phyloP scores from a whole-genome alignment of 92 coral and sea anemone species.

The Phymanthus crucifer region DNA sequence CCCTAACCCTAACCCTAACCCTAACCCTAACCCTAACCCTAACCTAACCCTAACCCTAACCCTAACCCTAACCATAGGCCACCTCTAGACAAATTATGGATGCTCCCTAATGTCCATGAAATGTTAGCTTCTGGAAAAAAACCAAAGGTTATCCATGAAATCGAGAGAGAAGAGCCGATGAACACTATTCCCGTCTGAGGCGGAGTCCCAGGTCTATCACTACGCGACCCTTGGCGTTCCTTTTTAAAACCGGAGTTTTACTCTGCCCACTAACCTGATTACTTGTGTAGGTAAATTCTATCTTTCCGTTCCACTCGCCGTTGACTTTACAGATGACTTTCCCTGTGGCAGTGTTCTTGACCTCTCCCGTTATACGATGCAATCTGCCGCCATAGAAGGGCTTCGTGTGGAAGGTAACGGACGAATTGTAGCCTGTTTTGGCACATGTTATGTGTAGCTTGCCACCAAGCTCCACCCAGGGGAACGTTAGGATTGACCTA shows the following conservation, averaged over 20 bases:
- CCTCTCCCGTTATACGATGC: slow-evolving; percentile 94
- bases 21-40: no score
- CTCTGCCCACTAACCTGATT: slow-evolving; percentile 67
- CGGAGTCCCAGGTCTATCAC: not conserved
- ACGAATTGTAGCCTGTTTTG: slow-evolving; percentile 87
- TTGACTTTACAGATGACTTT: slow-evolving; percentile 84
- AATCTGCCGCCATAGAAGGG: slow-evolving; percentile 95
- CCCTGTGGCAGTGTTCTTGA: slow-evolving; percentile 85
- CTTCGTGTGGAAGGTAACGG: slow-evolving; percentile 95
- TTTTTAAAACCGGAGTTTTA: no score
- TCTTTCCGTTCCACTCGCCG: slow-evolving; percentile 94
- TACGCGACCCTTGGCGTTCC: no score
- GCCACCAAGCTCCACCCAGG: slow-evolving; percentile 98
- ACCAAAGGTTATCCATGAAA: not conserved
- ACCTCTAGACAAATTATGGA: no score
- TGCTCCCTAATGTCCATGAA: no score
- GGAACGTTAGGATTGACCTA: slow-evolving; percentile 93
- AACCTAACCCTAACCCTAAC: no score
- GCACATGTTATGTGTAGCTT: slow-evolving; percentile 89
- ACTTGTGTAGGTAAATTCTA: slow-evolving; percentile 76
- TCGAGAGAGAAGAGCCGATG: slow-evolving; percentile 1
- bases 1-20: no score
- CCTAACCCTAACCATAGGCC: no score
- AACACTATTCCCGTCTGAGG: not conserved
- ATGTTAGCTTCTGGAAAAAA: no score